Base-by-base conservation (phyloP, 2,888 invertebrate species). In the Villa cingulata region DNA sequence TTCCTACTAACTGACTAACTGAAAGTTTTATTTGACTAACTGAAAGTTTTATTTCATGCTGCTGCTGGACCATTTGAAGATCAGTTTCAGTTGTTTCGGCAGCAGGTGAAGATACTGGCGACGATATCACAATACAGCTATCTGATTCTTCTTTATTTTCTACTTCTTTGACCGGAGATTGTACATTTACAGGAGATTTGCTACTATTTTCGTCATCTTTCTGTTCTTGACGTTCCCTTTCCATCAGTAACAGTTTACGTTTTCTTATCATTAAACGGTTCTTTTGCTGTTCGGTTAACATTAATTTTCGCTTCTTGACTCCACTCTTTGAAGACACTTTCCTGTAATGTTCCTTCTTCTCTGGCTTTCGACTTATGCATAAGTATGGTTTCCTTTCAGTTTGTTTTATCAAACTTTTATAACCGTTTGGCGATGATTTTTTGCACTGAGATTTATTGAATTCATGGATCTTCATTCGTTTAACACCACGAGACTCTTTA, bases 331-430 rank as follows among this genome's bases (percentile, higher is more conserved):
- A 50, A 17, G 44, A 15, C 1, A 60, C 54, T 37, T 63, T 62
- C 15, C 64, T 60, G 44, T 61, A 66, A 7, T 65, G 62, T 45
- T 60, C 61, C 40, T 59, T 59, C 48, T 59, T 59, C 37, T 57
- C 58, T 23, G 62, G 60, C 27, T 59, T 62, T 23, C 64, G 60
- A 17, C 66, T 65, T 5, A 66, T 58, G 49, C 65, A 69, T 18
- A 68, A 55, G 48, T 68, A 68, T 18, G 63, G 60, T 55, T 64
- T 66, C 42, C 68, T 66, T 54, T 68, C 65, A 2, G 67, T 59
- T 55, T 67, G 68, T 50, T 67, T 70, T 38, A 70, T 70, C 46
- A 69, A 61, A 55, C 61, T 66, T 54, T 70, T 70, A 52, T 70
- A 70, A 55, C 69, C 64, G 49, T 66, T 67, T 37, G 62, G 57